Percentiles rank a stretch among this genome's conserved stretches.
Evolutionary conservation across 2,113 vertebrate genomes (phyloP).

Genomic region (Nannospalax galili): DNA sequence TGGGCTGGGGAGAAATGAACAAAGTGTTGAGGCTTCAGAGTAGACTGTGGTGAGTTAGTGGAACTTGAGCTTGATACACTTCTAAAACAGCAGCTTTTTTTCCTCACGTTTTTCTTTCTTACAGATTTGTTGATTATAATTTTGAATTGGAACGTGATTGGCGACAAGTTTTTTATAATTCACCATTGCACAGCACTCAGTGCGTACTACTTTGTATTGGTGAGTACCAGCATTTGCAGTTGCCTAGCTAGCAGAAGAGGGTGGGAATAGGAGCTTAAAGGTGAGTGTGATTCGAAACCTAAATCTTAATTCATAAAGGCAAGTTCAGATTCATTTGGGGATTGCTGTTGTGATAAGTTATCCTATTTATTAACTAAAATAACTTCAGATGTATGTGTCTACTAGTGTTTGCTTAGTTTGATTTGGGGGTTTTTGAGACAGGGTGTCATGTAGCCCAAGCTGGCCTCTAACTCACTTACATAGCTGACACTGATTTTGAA

Average conservation of each 20-base stretch:
- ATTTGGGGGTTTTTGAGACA: neutral
- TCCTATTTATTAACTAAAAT: conserved; percentile 1
- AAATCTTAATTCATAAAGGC: neutral
- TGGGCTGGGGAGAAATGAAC: neutral
- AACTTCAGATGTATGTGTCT: neutral
- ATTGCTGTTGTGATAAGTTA: neutral
- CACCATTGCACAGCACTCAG: conserved; percentile 95
- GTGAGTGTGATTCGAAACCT: conserved; percentile 80
- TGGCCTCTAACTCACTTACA: neutral
- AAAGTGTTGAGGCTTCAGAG: neutral
- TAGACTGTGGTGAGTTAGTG: too few relatives aligned
- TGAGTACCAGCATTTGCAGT: conserved; percentile 91
- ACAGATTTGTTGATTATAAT: conserved; percentile 97
- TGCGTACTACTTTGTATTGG: conserved; percentile 97
- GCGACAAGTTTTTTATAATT: conserved; percentile 96
- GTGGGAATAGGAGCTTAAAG: conserved; percentile 82
- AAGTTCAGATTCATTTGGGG: neutral
- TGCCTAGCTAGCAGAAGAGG: conserved; percentile 86
- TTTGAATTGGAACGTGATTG: conserved; percentile 97
- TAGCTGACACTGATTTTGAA: neutral
- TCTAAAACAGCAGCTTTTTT: neutral
- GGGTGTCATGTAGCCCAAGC: neutral
- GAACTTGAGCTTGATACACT: neutral
- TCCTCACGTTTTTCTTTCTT: conserved; percentile 78
- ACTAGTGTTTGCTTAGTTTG: neutral